Base-by-base conservation (phyloP, 2,113 vertebrate species). In the Tinamus guttatus region DNA sequence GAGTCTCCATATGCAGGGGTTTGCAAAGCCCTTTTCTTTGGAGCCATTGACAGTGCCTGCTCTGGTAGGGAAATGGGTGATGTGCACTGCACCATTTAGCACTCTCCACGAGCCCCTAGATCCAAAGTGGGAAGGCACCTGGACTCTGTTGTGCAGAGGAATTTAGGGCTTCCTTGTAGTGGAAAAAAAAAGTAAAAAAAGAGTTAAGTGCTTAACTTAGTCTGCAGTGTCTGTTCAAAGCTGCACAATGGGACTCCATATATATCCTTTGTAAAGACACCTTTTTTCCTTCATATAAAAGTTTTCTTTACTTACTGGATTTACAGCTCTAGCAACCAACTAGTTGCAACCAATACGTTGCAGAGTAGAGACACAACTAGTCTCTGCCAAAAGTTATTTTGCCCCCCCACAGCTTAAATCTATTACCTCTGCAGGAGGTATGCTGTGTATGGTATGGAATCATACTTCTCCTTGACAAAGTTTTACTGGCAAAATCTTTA, bases 41-140 rank as follows among this genome's bases (percentile, higher is more conserved):
- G 41, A 40, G 0, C 1, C 11, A 8, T 7, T 14, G 40, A 38
- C 6, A 3, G 9, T 36, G 56, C 22, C 13, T 5, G 11, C 17
- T 41, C 13, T 58, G 15, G 20, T 11, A 62, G 38, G 30, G 30
- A 30, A 49, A 27, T 4, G 41, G 67, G 27, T 22, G 28, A 16
- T 27, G 11, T 1, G 0, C 41, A 70, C 59, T 1, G 0, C 41
- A 70, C 59, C 24, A 22, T 49, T 82, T 80, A 63, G 70, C 17
- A 27, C 58, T 81, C 58, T 51, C 0, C 2, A 0, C n/a, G 41
- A 68, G 13, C 9, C 34, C 43, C 8, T 0, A 0, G 60, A 63
- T 15, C 24, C 34, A 36, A 36, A 36, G 6, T 70, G 27, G 30
- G 59, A 75, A 85, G 51, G 16, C 22, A 45, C n/a, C 45, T 77